A percentile compares a stretch with the other conserved stretches of the same genome.
Conservation (phyloP, 2,888 invertebrate species). For the Bibio marci region DNA sequence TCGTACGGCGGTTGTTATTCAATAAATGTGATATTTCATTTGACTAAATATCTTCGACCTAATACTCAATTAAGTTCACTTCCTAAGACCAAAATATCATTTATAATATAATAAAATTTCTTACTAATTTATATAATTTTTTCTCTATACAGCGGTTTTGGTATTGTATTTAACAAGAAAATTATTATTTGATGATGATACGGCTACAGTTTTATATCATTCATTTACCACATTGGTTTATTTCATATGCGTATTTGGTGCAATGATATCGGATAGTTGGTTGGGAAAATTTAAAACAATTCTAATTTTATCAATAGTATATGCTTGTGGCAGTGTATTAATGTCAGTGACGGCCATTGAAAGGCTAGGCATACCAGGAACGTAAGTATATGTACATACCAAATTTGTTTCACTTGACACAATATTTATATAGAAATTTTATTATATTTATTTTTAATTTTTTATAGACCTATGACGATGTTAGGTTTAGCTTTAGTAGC, state of each 20-base stretch:
- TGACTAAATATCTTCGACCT: not conserved
- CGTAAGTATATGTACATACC: slow-evolving; percentile 11
- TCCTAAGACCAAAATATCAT: no score
- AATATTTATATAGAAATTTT: no score
- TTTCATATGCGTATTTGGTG: slow-evolving; percentile 81
- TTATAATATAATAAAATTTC: not conserved
- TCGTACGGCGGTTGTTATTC: no score
- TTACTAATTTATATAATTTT: slow-evolving; percentile 7
- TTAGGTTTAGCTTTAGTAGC: slow-evolving; percentile 60
- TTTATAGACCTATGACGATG: slow-evolving; percentile 45
- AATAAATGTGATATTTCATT: no score
- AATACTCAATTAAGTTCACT: not conserved
- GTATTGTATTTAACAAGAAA: slow-evolving; percentile 72
- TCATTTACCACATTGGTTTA: slow-evolving; percentile 78
- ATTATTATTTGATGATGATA: slow-evolving; percentile 50
- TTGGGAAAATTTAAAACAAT: slow-evolving; percentile 81
- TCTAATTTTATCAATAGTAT: slow-evolving; percentile 72
- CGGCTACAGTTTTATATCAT: slow-evolving; percentile 78
- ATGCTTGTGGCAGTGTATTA: slow-evolving; percentile 62
- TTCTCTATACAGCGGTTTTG: slow-evolving; percentile 60
- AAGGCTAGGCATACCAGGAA: slow-evolving; percentile 37
- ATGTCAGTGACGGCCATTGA: slow-evolving; percentile 54
- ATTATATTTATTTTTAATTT: not conserved
- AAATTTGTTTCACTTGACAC: no score
- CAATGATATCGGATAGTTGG: slow-evolving; percentile 84